These are phyloP conservation scores for Nemotelus pantherinus DNA, from an alignment of 2,888 invertebrate species.

Conservation along the genomic window DNA sequence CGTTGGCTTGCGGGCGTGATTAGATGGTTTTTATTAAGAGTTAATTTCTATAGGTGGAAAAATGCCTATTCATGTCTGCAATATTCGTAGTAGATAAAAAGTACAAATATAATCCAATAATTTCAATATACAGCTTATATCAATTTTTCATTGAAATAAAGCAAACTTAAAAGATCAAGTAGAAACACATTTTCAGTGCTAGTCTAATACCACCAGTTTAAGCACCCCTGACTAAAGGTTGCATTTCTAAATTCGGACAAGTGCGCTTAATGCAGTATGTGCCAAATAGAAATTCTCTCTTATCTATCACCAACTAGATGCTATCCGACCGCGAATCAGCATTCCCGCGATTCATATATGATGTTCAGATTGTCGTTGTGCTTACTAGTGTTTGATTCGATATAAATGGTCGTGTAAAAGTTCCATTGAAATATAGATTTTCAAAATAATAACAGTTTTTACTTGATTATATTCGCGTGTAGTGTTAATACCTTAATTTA, in stretches of 20 bases:
- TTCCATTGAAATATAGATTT: not conserved
- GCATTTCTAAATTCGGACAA: conserved; percentile 30
- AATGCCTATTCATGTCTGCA: too few species aligned
- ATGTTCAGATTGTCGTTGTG: too few species aligned
- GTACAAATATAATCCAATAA: too few species aligned
- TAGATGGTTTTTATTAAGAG: too few species aligned
- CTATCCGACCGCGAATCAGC: not conserved
- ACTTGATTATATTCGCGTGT: not conserved
- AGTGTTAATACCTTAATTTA: not conserved
- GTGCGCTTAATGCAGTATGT: conserved; percentile 5
- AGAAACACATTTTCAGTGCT: not conserved
- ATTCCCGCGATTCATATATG: not conserved
- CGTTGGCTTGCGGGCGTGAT: too few species aligned
- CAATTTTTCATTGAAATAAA: too few species aligned
- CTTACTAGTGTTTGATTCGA: not conserved
- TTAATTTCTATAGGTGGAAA: too few species aligned
- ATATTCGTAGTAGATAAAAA: too few species aligned
- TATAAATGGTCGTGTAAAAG: conserved; percentile 22
- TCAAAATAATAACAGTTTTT: not conserved
- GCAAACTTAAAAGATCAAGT: too few species aligned
- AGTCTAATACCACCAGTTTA: not conserved
- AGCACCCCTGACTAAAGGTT: conserved; percentile 5
- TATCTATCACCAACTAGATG: conserved; percentile 33
- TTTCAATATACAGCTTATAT: too few species aligned
- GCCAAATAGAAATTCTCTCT: conserved; percentile 23